These are phyloP conservation scores for Rugalucina vietnamica DNA, from an alignment of 2,888 invertebrate species.

Conservation along the genomic window DNA sequence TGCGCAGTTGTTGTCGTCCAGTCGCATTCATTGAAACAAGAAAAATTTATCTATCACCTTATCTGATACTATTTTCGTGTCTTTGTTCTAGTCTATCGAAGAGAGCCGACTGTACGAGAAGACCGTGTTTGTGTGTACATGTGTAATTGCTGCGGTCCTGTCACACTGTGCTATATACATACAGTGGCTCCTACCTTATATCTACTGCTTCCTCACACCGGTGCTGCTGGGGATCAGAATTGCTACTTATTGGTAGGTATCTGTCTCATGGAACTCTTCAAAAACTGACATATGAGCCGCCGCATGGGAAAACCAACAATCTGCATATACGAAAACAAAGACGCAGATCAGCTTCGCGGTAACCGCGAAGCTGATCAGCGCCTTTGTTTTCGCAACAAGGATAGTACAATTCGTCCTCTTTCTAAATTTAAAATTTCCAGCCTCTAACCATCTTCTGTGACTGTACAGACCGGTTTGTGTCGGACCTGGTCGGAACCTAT, in stretches of 20 bases:
- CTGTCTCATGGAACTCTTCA: not conserved
- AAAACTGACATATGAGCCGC: too few relatives aligned
- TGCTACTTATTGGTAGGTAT: slow-evolving; percentile 75
- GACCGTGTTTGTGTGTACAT: slow-evolving; percentile 69
- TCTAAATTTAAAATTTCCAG: not conserved
- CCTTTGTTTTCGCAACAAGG: not conserved
- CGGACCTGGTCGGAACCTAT: too few relatives aligned
- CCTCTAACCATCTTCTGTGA: too few relatives aligned
- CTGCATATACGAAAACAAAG: not conserved
- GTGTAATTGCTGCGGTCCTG: slow-evolving; percentile 68
- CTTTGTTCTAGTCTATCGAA: too few relatives aligned
- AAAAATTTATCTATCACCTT: too few relatives aligned
- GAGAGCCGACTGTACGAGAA: too few relatives aligned
- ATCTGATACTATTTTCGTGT: too few relatives aligned
- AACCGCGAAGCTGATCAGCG: not conserved
- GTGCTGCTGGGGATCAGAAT: slow-evolving; percentile 68
- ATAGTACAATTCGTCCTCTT: not conserved
- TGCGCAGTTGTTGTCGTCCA: too few relatives aligned
- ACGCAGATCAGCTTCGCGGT: not conserved
- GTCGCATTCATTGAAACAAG: too few relatives aligned
- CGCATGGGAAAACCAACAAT: too few relatives aligned
- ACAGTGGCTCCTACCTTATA: slow-evolving; percentile 76
- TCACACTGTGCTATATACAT: slow-evolving; percentile 68
- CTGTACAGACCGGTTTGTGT: too few relatives aligned
- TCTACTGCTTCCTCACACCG: slow-evolving; percentile 74